phyloP scores from a whole-genome alignment of 2,113 vertebrate genomes.

The Xenotilapia flavipinnis region DNA sequence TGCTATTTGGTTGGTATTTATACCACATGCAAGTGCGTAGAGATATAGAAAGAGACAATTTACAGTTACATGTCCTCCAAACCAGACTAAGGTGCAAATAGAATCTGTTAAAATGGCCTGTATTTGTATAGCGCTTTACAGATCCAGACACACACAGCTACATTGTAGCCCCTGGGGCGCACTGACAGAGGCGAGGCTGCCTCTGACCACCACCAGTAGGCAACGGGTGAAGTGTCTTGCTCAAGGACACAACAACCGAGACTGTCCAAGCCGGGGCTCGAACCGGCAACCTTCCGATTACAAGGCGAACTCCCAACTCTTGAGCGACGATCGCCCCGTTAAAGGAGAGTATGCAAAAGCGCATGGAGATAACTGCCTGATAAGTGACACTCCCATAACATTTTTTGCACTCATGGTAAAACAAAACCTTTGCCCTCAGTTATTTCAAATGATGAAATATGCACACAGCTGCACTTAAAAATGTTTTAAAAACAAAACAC shows the following conservation, averaged over 20 bases:
- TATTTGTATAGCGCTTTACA: not conserved
- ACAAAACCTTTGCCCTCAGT: not conserved
- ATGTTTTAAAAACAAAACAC: not conserved
- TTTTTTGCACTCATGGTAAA: not conserved
- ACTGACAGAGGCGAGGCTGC: not conserved
- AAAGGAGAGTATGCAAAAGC: not conserved
- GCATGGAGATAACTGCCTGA: not conserved
- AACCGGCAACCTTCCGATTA: fast-evolving
- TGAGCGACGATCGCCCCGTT: fast-evolving
- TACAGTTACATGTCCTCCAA: constrained; percentile 1
- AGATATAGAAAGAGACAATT: not conserved
- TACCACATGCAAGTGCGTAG: not conserved
- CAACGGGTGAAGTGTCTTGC: fast-evolving
- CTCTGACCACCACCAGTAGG: not conserved
- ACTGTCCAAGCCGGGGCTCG: fast-evolving
- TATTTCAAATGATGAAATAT: not conserved
- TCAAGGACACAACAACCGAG: fast-evolving
- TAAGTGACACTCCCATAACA: not conserved
- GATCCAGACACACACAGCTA: not conserved
- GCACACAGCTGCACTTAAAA: not conserved
- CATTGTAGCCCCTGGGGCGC: fast-evolving
- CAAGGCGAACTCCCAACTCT: not conserved
- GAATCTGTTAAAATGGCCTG: not conserved
- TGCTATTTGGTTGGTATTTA: not conserved
- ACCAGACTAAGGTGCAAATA: constrained; percentile 19